Evolutionary conservation across 2,888 invertebrate species (phyloP).

Genomic region (Aphodius sticticus): DNA sequence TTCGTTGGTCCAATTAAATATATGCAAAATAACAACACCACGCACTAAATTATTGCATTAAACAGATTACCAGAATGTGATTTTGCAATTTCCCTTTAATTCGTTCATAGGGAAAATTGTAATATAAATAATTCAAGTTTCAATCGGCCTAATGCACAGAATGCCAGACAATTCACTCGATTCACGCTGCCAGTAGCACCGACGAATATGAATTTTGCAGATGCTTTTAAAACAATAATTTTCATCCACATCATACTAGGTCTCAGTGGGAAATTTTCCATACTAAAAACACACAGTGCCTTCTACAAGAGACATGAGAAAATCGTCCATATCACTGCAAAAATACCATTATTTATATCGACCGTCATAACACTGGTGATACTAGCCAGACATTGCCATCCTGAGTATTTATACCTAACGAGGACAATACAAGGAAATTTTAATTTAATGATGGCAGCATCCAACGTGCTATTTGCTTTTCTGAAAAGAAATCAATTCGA

Average conservation of each 20-base stretch:
- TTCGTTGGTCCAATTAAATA: too few relatives aligned
- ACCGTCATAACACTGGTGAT: neutral
- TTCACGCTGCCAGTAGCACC: neutral
- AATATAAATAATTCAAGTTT: neutral
- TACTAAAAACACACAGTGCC: neutral
- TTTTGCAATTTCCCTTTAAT: neutral
- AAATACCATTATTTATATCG: neutral
- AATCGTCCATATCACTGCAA: neutral
- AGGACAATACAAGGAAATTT: constrained; percentile 4
- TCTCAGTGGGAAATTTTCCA: neutral
- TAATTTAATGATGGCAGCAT: neutral
- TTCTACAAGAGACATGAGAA: neutral
- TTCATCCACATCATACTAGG: neutral
- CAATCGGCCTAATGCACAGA: neutral
- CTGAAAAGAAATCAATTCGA: neutral
- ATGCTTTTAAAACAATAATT: neutral
- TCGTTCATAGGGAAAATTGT: neutral
- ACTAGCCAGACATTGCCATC: neutral
- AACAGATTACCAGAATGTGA: neutral
- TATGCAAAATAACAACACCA: neutral
- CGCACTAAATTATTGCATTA: neutral
- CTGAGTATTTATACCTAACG: neutral
- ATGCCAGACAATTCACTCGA: neutral
- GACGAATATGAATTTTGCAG: neutral
- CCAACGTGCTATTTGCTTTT: neutral